Evolutionary conservation across 2,113 vertebrate genomes (phyloP).

Genomic region (Gadus macrocephalus): DNA sequence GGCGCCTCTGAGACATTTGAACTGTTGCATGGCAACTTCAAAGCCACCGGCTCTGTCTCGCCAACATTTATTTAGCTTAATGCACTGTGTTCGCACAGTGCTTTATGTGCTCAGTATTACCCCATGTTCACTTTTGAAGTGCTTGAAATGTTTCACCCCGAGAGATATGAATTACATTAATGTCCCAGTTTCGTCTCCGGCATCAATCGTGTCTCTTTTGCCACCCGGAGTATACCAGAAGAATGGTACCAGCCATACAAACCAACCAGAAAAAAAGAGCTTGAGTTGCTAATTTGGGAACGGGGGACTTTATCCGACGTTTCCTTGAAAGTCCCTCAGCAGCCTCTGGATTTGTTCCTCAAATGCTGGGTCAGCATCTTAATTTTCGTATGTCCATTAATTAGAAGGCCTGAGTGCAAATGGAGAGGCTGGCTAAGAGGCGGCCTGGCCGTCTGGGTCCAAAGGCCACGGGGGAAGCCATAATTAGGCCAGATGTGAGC

Average conservation of each 20-base stretch:
- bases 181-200: constrained; percentile 53
- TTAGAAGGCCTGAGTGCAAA: constrained; percentile 47
- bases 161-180: constrained; percentile 29
- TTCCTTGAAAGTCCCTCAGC: constrained; percentile 44
- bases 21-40: constrained; percentile 54
- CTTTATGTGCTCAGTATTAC: constrained; percentile 37
- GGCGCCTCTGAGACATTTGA: constrained; percentile 19
- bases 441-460: constrained; percentile 25
- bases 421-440: constrained; percentile 23
- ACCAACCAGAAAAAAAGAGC: constrained; percentile 18
- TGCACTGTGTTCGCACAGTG: background rate
- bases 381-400: constrained; percentile 56
- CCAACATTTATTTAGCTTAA: background rate
- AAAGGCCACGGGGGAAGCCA: constrained; percentile 52
- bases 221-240: constrained; percentile 44
- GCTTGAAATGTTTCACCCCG: constrained; percentile 37
- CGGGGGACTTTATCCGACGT: constrained; percentile 27
- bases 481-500: constrained; percentile 68
- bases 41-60: constrained; percentile 29
- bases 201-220: constrained; percentile 51
- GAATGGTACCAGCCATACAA: constrained; percentile 7
- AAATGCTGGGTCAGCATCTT: constrained; percentile 44
- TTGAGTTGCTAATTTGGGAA: constrained; percentile 38
- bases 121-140: constrained; percentile 14
- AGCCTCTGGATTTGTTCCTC: constrained; percentile 20